phyloP scores from a whole-genome alignment of 2,797 vertebrate species.

The Eutrigla gurnardus region DNA sequence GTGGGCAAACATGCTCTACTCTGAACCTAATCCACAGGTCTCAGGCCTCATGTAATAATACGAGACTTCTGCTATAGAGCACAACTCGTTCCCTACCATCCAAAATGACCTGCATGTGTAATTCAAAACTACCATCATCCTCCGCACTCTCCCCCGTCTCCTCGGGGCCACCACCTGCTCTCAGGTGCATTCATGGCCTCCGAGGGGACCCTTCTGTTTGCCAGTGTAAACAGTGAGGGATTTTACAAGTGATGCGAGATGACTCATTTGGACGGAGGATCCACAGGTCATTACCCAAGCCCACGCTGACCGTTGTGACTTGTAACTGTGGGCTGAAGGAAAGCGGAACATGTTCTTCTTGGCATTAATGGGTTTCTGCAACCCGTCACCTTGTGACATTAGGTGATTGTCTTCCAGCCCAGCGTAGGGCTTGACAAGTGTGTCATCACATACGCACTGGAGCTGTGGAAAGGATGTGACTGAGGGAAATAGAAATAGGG shows the following conservation, averaged over 20 bases:
- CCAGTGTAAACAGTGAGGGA: constrained; percentile 30
- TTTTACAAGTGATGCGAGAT: constrained; percentile 16
- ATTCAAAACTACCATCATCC: constrained; percentile 48
- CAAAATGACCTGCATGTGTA: constrained; percentile 20
- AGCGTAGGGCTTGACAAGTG: constrained; percentile 4
- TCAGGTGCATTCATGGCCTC: constrained; percentile 44
- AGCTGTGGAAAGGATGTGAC: constrained; percentile 22
- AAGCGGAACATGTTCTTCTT: too few species aligned
- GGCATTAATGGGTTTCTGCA: background rate
- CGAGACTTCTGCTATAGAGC: background rate
- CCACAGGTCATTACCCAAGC: constrained; percentile 14
- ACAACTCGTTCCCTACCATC: background rate
- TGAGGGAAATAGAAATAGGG: constrained; percentile 1
- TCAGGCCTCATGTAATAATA: background rate
- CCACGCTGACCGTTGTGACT: too few species aligned
- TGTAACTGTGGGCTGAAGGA: too few species aligned
- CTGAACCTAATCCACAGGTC: background rate
- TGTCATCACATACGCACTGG: constrained; percentile 44
- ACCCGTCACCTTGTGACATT: constrained; percentile 17
- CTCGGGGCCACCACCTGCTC: constrained; percentile 44
- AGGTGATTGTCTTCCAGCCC: constrained; percentile 20
- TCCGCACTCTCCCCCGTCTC: background rate
- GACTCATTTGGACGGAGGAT: constrained; percentile 13
- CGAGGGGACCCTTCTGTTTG: constrained; percentile 22
- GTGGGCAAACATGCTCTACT: background rate